Evolutionary conservation across 2,888 invertebrate genomes (phyloP), one percentile per base, ranked within the genome.

Genomic region (Meiosimyza platycephala): DNA sequence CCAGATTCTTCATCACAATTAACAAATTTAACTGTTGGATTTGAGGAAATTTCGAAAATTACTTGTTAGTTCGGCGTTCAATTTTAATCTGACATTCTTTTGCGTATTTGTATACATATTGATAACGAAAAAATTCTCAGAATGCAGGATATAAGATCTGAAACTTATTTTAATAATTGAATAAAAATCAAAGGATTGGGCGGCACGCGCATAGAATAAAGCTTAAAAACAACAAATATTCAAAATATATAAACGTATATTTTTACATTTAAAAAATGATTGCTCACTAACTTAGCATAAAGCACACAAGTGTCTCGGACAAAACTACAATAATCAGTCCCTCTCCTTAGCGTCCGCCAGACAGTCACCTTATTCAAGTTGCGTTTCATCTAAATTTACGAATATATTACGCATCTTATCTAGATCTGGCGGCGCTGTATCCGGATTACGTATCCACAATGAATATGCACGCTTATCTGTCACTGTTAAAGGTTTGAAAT

Each of bases 331-430:
- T 22, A 55, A n/a, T 22, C 55, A 15, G 16, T 54, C 55, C 55
- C 11, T 55, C 55, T 54, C 54, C 40, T 40, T 9, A 40, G 40
- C 6, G 40, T 40, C 40, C 40, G 9, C 40, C 9, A 40, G 40
- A 40, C 40, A 40, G 40, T 40, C 40, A 59, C 28, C 28, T 54
- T 70, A 79, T 72, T 85, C 85, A 59, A 80, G 83, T 75, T 80
- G 80, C 28, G 80, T 82, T 76, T 85, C 85, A 69, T 84, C 84
- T 67, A 84, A 73, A 74, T 84, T 84, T 72, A 82, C 80, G 71
- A 84, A 84, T n/a, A 84, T 84, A 74, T 84, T 84, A n/a, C 83
- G 83, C 85, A 84, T 85, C 76, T 85, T 84, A 57, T 84, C 84
- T 2, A 85, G 76, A 64, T 84, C 84, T 2, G 84, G 84, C 2